phyloP scores from a whole-genome alignment of 2,888 invertebrate genomes.

The Hydraecia micacea region DNA sequence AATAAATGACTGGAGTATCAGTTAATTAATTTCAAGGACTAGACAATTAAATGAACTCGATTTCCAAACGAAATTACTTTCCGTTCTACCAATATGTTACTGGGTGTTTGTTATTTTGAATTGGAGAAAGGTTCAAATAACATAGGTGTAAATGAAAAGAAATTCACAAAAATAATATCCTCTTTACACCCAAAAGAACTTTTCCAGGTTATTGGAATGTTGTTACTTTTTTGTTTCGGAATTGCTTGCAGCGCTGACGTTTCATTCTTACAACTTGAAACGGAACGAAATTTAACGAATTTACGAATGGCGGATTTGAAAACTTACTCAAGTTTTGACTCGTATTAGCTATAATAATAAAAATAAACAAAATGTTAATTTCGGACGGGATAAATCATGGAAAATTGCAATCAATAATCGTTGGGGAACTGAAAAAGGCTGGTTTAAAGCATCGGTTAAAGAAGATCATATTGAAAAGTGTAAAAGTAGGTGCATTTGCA shows the following conservation, averaged over 20 bases:
- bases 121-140: background rate
- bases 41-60: background rate
- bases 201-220: background rate
- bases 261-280: background rate
- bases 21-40: background rate
- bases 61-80: conserved; percentile 38
- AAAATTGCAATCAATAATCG: conserved; percentile 89
- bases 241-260: conserved; percentile 6
- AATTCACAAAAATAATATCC: accelerated
- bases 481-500: conserved; percentile 82
- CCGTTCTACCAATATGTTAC: background rate
- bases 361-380: conserved; percentile 85
- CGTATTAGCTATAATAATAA: conserved; percentile 61
- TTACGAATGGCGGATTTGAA: conserved; percentile 74
- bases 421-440: conserved; percentile 92
- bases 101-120: background rate
- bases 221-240: background rate
- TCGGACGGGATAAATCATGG: conserved; percentile 88
- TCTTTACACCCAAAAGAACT: no score
- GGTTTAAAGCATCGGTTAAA: conserved; percentile 93
- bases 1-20: background rate
- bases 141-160: background rate
- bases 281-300: conserved; percentile 74
- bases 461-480: conserved; percentile 90
- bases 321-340: conserved; percentile 59